Base-by-base conservation (phyloP, 2,888 invertebrate genomes). In the Anarsia innoxiella region DNA sequence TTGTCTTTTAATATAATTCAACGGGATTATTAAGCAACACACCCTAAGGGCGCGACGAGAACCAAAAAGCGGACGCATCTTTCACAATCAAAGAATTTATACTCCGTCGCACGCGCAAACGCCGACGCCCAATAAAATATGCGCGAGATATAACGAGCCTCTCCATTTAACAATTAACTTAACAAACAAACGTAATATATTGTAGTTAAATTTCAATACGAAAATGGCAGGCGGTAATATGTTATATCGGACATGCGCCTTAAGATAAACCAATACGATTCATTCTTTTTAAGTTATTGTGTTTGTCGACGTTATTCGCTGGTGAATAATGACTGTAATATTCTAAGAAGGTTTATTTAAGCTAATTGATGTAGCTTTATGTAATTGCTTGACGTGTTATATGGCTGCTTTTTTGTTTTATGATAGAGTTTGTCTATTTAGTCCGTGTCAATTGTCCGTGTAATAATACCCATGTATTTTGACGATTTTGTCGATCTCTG, bases 101-200 rank as follows among this genome's bases (percentile, higher is more conserved):
- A 67, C 54, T 52, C n/a, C 52, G 45, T 56, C 49, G 53, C 44
- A 48, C 49, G 48, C 49, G 56, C 59, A 56, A 62, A 63, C 62
- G 61, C 59, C 65, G 67, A 63, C 59, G 60, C 59, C 62, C 64
- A 71, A 78, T 78, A 77, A 80, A 75, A 71, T 73, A 77, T 70
- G 63, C 67, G 66, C 64, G 65, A 59, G 67, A 65, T 59, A 72
- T 80, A 84, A 84, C 83, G 83, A 83, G 67, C 59, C 64, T 60
- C 66, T 61, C 74, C 76, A 75, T 82, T 84, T 79, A 82, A 75
- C 79, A 84, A 85, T 85, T 84, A 84, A 84, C 84, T 83, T 80
- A 80, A 84, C 84, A 84, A 85, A 85, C 84, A 84, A 82, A 83
- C 63, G 72, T 84, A 82, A 84, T 84, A 82, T 82, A 84, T 83